A percentile compares a stretch with the other conserved stretches of the same genome.
Conservation (phyloP, 1,140 invertebrate genomes). For the Drosophila bipectinata region DNA sequence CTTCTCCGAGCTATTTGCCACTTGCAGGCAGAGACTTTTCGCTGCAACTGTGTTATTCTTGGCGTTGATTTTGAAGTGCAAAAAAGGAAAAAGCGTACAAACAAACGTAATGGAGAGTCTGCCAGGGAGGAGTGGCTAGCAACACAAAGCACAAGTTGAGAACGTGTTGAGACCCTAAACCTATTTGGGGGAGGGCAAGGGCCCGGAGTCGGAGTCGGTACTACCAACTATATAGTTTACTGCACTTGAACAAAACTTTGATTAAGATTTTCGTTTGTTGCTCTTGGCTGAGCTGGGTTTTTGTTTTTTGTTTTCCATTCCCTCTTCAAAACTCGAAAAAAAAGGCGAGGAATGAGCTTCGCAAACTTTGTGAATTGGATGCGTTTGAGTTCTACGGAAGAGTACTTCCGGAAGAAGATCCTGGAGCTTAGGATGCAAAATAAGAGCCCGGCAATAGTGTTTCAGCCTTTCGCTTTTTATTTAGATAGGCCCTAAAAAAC, state of each 20-base stretch:
- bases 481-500: not conserved
- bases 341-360: constrained; percentile 10
- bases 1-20: constrained; percentile 48
- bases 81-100: constrained; percentile 73
- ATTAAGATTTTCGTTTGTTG: constrained; percentile 81
- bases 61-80: constrained; percentile 76
- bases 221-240: constrained; percentile 78
- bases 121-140: constrained; percentile 20
- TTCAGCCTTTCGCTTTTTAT: not conserved
- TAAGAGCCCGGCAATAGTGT: not conserved
- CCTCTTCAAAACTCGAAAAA: constrained; percentile 19
- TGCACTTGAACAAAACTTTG: constrained; percentile 78
- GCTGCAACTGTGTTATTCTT: constrained; percentile 26
- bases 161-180: constrained; percentile 58
- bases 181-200: constrained; percentile 27
- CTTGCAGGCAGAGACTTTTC: constrained; percentile 65
- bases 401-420: constrained; percentile 13
- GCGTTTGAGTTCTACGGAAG: constrained; percentile 35
- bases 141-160: constrained; percentile 14
- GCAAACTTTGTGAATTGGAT: constrained; percentile 56
- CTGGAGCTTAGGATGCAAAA: not conserved
- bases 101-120: constrained; percentile 75
- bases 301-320: constrained; percentile 27
- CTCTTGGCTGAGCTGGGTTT: constrained; percentile 33
- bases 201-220: constrained; percentile 5